phyloP scores from a whole-genome alignment of 2,113 vertebrate genomes.

The Grammomys dolichurus region DNA sequence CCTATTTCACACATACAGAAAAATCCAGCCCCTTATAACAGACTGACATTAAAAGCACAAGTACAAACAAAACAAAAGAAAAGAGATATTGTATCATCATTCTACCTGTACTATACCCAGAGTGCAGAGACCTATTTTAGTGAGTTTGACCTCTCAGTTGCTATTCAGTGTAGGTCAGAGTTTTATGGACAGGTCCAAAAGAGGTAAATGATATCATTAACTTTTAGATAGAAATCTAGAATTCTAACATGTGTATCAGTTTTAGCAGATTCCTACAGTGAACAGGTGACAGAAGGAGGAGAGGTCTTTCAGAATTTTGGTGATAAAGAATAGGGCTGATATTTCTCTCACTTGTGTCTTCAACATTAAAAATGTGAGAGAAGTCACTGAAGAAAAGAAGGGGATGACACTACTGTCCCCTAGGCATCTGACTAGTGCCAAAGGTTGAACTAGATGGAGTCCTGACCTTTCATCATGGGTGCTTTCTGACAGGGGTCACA shows the following conservation, averaged over 20 bases:
- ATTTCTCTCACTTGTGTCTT: not conserved
- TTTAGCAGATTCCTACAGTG: not conserved
- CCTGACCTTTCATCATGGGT: not conserved
- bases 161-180: not conserved
- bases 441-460: not conserved
- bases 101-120: not conserved
- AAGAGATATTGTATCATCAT: not conserved
- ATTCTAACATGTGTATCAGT: not conserved
- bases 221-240: not conserved
- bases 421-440: fast-evolving
- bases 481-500: not conserved
- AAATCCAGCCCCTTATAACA: fast-evolving
- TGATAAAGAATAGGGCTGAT: not conserved
- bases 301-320: not conserved
- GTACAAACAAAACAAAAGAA: not conserved
- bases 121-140: too few species aligned
- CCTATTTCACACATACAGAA: not conserved
- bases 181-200: not conserved
- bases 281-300: not conserved
- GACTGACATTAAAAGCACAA: too few species aligned
- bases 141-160: not conserved
- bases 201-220: too few species aligned
- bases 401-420: too few species aligned
- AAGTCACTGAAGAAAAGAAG: not conserved
- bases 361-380: not conserved